Conservation (phyloP, 2,113 vertebrate species). For the Prochilodus magdalenae region DNA sequence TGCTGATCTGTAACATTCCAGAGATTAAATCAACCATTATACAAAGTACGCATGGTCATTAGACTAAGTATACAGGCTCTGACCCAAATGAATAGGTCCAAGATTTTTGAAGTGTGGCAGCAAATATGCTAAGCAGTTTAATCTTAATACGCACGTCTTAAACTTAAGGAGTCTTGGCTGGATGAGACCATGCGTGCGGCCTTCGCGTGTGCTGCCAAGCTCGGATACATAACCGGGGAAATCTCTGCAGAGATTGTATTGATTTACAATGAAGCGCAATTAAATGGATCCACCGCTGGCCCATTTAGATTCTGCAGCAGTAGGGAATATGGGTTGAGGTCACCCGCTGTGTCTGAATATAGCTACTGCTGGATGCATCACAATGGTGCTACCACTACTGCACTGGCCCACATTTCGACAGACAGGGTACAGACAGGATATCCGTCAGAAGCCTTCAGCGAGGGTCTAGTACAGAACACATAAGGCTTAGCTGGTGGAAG, state of each 20-base stretch:
- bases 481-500: background rate
- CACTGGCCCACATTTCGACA: slow-evolving; percentile 25
- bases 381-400: background rate
- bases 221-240: slow-evolving; percentile 12
- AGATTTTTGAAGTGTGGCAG: background rate
- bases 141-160: background rate
- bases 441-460: no score
- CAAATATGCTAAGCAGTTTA: no score
- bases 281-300: slow-evolving; percentile 46
- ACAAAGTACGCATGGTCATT: background rate
- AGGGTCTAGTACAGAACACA: no score
- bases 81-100: background rate
- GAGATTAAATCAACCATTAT: background rate
- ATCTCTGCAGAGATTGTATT: slow-evolving; percentile 23
- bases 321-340: slow-evolving; percentile 63
- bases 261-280: slow-evolving; percentile 56
- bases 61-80: background rate
- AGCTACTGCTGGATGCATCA: slow-evolving; percentile 35
- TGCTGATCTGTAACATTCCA: background rate
- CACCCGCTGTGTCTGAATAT: slow-evolving; percentile 49
- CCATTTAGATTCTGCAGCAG: slow-evolving; percentile 47
- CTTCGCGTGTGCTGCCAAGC: background rate
- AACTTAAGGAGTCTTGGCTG: background rate
- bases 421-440: background rate
- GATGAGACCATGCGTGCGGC: background rate